Conservation (phyloP, 2,888 invertebrate genomes). For the Andrena camellia region DNA sequence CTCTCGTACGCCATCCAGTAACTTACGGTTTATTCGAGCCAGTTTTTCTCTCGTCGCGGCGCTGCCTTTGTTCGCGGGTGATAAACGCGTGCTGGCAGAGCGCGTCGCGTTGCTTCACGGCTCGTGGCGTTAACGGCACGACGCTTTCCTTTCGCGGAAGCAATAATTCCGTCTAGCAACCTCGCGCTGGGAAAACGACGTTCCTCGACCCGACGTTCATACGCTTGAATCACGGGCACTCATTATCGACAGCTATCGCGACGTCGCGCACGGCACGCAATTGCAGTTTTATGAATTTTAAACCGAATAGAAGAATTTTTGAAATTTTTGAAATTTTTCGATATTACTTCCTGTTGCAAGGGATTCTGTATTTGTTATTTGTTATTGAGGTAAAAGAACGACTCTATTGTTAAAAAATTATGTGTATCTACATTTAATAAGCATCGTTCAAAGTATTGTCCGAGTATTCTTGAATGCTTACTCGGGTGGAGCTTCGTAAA, state of each 20-base stretch:
- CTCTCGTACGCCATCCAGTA: background rate
- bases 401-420: too few species aligned
- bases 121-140: conserved; percentile 19
- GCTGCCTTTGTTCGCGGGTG: conserved; percentile 33
- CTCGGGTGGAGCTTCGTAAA: too few species aligned
- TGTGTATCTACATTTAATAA: too few species aligned
- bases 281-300: background rate
- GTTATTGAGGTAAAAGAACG: too few species aligned
- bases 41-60: conserved; percentile 27
- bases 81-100: conserved; percentile 22
- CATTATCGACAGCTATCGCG: background rate
- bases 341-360: too few species aligned
- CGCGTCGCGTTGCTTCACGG: conserved; percentile 29
- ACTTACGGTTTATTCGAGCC: conserved; percentile 28
- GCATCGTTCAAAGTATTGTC: too few species aligned
- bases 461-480: too few species aligned
- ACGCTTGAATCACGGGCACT: background rate
- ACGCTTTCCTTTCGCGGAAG: conserved; percentile 20
- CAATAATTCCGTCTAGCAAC: conserved; percentile 30
- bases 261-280: background rate
- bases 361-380: too few species aligned
- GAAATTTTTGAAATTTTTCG: too few species aligned
- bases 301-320: too few species aligned
- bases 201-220: background rate
- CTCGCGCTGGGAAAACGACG: conserved; percentile 1